Conservation (phyloP, 1,140 invertebrate genomes). For the Aphelinus atriplicis region DNA sequence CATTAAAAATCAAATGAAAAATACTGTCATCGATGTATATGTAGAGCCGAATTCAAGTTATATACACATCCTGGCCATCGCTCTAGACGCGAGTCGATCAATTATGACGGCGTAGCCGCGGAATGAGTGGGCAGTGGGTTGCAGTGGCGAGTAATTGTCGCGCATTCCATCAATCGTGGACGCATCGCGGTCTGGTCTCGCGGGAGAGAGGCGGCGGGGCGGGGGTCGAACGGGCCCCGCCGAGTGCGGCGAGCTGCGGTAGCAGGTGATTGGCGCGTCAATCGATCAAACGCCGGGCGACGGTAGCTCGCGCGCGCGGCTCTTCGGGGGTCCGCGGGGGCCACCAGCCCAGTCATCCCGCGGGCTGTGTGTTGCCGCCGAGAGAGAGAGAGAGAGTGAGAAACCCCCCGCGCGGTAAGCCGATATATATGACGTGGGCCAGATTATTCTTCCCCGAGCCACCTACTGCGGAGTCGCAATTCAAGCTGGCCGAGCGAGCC, state of each 20-base stretch:
- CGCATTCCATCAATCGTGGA: neutral
- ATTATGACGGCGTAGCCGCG: neutral
- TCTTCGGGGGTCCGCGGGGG: conserved; percentile 35
- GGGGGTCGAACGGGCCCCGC: neutral
- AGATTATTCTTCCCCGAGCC: conserved; percentile 54
- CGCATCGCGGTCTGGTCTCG: neutral
- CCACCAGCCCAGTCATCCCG: conserved; percentile 37
- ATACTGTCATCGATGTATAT: too few relatives aligned
- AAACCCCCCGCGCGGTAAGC: conserved; percentile 53
- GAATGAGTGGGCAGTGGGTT: conserved; percentile 13
- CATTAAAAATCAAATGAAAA: too few relatives aligned
- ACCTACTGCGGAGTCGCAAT: conserved; percentile 48
- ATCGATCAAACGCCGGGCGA: conserved; percentile 26
- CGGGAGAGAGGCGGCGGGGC: conserved; percentile 30
- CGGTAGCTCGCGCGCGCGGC: neutral
- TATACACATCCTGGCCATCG: neutral
- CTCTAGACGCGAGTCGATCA: conserved; percentile 12
- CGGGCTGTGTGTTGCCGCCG: conserved; percentile 28
- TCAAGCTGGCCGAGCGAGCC: conserved; percentile 28
- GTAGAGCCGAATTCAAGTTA: neutral
- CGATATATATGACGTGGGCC: conserved; percentile 40
- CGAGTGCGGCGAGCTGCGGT: conserved; percentile 36
- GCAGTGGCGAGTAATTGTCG: conserved; percentile 1
- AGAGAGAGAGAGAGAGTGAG: conserved; percentile 29
- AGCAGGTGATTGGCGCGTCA: conserved; percentile 35